Evolutionary conservation across 1,140 invertebrate genomes (phyloP), one percentile per base, ranked within the genome.

Genomic region (Phenacoccus solenopsis): DNA sequence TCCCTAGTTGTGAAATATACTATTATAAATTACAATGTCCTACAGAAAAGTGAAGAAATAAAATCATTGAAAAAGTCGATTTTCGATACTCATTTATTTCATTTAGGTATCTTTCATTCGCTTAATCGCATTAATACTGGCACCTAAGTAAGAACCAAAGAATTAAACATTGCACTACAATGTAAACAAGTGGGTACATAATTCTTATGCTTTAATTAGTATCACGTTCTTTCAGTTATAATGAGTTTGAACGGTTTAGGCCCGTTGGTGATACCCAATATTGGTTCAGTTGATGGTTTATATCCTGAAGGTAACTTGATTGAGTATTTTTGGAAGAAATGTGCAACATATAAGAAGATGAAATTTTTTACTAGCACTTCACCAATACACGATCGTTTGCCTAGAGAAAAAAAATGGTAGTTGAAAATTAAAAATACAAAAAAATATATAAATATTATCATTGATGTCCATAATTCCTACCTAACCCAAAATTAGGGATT

Each of bases 301-400:
- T 64, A 27, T 9, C 59, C 59, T 10, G 3, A 9, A 5, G 59
- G 59, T 5, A 64, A 64, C 9, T 27, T 10, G 9, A 64, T 25
- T 24, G 59, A 64, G 21, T 64, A 64, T 64, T 16, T 64, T 64
- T 64, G 59, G 21, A 64, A 64, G 22, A 64, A 64, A 64, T 64
- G 16, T 24, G 59, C 59, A 2, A 64, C 9, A 16, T 25, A 64
- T 27, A 64, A 3, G 22, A 64, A 64, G 20, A 64, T 25, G 25
- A 24, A 25, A 64, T 64, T 64, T 64, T 64, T 64, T 24, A 16
- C 59, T 20, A 64, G 16, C 4, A 64, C 25, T 64, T 64, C 59
- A 10, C 59, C 59, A 64, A 64, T 27, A 64, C 59, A 64, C 22
- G 59, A 24, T 24, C 59, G 59, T 64, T 64, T 64, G 4, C 59